Percentiles rank a stretch among this genome's conserved stretches.
These are phyloP conservation scores for Orthosia cruda DNA, from an alignment of 2,888 invertebrate genomes.

Conservation along the genomic window DNA sequence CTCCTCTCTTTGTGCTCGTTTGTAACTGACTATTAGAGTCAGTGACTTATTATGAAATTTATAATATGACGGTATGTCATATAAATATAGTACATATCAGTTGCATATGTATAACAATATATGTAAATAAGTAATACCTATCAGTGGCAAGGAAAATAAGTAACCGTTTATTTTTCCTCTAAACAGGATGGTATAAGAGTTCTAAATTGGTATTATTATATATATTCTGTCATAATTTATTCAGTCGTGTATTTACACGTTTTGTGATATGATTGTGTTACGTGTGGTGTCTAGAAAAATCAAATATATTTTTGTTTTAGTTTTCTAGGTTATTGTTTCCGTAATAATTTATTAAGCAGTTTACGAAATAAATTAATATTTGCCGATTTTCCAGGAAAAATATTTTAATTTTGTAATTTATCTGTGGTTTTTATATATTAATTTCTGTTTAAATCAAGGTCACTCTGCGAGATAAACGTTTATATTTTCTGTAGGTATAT, in stretches of 20 bases:
- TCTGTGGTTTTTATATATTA: neutral
- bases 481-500: no score
- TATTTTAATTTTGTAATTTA: neutral
- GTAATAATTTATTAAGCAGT: neutral
- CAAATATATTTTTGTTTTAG: constrained; percentile 13
- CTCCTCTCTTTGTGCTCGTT: no score
- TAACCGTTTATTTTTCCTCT: constrained; percentile 43
- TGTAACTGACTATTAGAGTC: neutral
- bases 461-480: no score
- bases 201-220: neutral
- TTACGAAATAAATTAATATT: neutral
- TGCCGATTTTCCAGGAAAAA: neutral
- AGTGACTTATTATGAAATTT: neutral
- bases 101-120: neutral
- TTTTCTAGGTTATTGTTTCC: neutral
- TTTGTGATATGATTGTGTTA: neutral
- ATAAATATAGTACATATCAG: constrained; percentile 10
- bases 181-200: constrained; percentile 3
- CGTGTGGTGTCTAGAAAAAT: constrained; percentile 24
- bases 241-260: neutral
- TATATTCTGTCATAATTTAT: constrained; percentile 4
- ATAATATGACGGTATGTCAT: neutral
- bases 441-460: neutral
- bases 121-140: constrained; percentile 1
- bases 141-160: constrained; percentile 34